Percentiles rank a stretch among this genome's conserved stretches.
Conservation (phyloP, 2,797 vertebrate genomes). For the Eurystomus glaucurus region DNA sequence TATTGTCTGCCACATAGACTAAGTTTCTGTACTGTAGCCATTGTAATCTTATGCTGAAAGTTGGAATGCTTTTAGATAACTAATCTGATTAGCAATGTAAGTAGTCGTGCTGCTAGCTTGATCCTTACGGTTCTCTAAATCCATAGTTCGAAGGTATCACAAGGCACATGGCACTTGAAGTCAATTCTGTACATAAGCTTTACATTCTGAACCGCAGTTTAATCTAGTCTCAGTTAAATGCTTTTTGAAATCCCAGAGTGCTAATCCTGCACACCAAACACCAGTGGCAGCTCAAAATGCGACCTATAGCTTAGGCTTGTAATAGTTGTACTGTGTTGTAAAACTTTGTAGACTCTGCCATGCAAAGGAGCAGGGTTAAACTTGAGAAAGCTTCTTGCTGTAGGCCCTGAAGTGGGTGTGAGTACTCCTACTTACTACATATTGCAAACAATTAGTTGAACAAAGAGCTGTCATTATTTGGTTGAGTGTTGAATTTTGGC, state of each 20-base stretch:
- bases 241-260: constrained; percentile 69
- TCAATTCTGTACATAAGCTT: not conserved
- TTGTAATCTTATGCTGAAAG: constrained; percentile 60
- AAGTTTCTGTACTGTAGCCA: constrained; percentile 57
- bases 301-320: constrained; percentile 67
- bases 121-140: constrained; percentile 31
- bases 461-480: not conserved
- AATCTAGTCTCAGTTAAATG: not conserved
- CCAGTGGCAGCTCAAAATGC: constrained; percentile 68
- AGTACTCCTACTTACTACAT: not conserved
- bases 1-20: constrained; percentile 51
- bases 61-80: constrained; percentile 64
- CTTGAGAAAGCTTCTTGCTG: constrained; percentile 47
- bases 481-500: constrained; percentile 6
- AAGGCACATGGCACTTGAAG: not conserved
- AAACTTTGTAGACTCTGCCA: constrained; percentile 44
- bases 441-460: not conserved
- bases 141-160: not conserved
- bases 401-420: constrained; percentile 14
- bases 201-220: not conserved
- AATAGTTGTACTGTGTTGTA: constrained; percentile 72
- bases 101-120: not conserved
- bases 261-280: constrained; percentile 80
- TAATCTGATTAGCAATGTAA: constrained; percentile 21
- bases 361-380: constrained; percentile 29